A percentile compares a stretch with the other conserved stretches of the same genome.
Evolutionary conservation across 2,113 vertebrate species (phyloP).

Genomic region (Lichenostomus cassidix): DNA sequence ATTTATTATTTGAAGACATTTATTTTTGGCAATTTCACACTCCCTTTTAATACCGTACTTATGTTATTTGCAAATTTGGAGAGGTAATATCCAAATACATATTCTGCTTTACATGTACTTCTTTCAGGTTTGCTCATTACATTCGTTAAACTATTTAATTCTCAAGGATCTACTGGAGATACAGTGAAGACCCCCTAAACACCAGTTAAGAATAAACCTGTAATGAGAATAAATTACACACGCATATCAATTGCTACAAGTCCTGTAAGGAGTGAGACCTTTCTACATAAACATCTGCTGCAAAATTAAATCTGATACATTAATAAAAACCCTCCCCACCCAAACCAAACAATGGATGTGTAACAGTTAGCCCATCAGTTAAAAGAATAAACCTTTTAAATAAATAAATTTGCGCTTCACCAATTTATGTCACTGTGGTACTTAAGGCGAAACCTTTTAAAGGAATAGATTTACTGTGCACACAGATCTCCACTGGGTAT

Average conservation of each 20-base stretch:
- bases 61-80: background rate
- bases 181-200: conserved; percentile 28
- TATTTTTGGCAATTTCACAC: background rate
- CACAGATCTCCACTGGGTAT: conserved; percentile 70
- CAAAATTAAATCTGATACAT: conserved; percentile 70
- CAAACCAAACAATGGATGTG: conserved; percentile 67
- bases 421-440: conserved; percentile 75
- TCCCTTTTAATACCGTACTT: background rate
- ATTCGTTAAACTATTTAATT: conserved; percentile 50
- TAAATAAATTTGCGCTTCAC: conserved; percentile 76
- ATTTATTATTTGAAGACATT: background rate
- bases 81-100: background rate
- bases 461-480: conserved; percentile 76
- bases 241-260: conserved; percentile 57
- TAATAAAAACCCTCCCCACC: conserved; percentile 46
- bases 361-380: conserved; percentile 69
- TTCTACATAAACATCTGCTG: conserved; percentile 65
- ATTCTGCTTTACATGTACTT: background rate
- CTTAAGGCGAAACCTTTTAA: conserved; percentile 79
- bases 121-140: conserved; percentile 37
- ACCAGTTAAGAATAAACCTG: conserved; percentile 67
- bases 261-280: conserved; percentile 43
- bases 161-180: conserved; percentile 39
- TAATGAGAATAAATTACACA: conserved; percentile 70
- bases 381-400: conserved; percentile 80